A percentile compares a stretch with the other conserved stretches of the same genome.
phyloP scores from a whole-genome alignment of 2,888 invertebrate species.

The Macrophya alboannulata region DNA sequence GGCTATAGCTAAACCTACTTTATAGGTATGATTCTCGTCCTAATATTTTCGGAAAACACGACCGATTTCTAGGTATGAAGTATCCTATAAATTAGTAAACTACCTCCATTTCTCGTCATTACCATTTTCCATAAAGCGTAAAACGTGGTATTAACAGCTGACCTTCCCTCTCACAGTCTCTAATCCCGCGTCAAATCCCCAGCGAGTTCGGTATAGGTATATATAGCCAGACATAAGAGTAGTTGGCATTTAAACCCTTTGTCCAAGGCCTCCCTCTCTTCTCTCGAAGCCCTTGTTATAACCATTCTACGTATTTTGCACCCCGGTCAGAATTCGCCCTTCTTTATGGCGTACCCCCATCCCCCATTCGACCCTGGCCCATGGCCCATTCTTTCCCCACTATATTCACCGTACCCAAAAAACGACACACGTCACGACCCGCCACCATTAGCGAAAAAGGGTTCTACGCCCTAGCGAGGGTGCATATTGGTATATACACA shows the following conservation, averaged over 20 bases:
- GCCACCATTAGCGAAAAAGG: conserved; percentile 48
- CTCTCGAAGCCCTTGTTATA: neutral
- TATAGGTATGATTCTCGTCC: too few relatives aligned
- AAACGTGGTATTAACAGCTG: conserved; percentile 38
- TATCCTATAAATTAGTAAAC: neutral
- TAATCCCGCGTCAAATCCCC: conserved; percentile 15
- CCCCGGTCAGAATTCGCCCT: conserved; percentile 54
- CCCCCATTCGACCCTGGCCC: neutral
- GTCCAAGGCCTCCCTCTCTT: neutral
- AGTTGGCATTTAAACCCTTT: conserved; percentile 55
- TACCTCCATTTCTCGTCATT: neutral
- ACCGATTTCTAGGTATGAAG: too few relatives aligned
- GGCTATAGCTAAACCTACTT: neutral
- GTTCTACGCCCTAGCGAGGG: conserved; percentile 6
- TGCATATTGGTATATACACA: neutral
- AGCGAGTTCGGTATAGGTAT: conserved; percentile 5
- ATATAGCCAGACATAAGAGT: conserved; percentile 8
- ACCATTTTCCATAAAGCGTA: neutral
- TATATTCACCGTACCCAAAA: neutral
- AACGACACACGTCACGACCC: conserved; percentile 28
- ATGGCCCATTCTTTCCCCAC: neutral
- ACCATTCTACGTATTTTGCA: conserved; percentile 30
- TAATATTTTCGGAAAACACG: too few relatives aligned
- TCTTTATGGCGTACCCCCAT: conserved; percentile 40
- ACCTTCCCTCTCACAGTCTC: conserved; percentile 8